Evolutionary conservation across 2,888 invertebrate genomes (phyloP).

Genomic region (Agrilus mali): DNA sequence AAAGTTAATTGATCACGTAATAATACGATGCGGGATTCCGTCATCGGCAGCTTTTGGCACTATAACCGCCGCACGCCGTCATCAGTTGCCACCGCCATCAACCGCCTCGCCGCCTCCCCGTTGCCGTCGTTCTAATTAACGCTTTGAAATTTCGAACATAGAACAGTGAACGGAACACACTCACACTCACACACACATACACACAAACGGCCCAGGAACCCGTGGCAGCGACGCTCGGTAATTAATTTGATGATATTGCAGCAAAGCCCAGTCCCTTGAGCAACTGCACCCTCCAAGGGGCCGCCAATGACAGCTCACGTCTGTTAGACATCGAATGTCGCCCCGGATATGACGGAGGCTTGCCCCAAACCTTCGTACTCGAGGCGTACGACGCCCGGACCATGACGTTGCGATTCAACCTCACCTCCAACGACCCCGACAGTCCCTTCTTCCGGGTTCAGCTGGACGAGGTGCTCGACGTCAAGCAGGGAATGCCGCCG

Average conservation of each 20-base stretch:
- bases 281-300: slow-evolving; percentile 72
- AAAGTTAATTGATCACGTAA: no score
- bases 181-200: no score
- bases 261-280: slow-evolving; percentile 71
- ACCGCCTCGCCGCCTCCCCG: no score
- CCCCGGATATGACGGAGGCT: slow-evolving; percentile 79
- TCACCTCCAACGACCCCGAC: slow-evolving; percentile 46
- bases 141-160: no score
- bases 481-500: slow-evolving; percentile 34
- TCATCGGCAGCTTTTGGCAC: no score
- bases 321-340: slow-evolving; percentile 71
- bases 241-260: slow-evolving; percentile 24
- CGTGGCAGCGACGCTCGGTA: no score
- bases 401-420: slow-evolving; percentile 55
- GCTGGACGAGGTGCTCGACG: slow-evolving; percentile 47
- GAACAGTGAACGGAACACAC: no score
- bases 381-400: slow-evolving; percentile 70
- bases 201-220: no score
- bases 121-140: no score
- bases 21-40: no score
- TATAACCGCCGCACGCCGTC: no score
- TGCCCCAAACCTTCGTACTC: slow-evolving; percentile 72
- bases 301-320: slow-evolving; percentile 44
- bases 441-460: slow-evolving; percentile 51
- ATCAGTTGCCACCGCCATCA: no score